Evolutionary conservation across 1,140 invertebrate species (phyloP).

Genomic region (Myzus persicae): DNA sequence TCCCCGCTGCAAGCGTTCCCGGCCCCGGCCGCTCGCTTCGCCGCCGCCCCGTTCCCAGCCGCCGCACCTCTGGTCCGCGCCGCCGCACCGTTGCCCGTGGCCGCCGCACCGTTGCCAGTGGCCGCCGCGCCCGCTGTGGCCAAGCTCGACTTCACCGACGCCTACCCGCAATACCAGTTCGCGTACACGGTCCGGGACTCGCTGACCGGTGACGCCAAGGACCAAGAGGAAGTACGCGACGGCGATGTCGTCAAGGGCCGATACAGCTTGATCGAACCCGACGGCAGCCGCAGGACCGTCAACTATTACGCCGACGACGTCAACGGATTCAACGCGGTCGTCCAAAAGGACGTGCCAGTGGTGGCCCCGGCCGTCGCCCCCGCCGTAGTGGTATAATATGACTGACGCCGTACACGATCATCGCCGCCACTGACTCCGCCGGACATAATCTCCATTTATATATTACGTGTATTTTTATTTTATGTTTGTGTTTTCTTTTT

Average conservation of each 20-base stretch:
- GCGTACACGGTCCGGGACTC: conserved; percentile 68
- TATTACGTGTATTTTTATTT: conserved; percentile 23
- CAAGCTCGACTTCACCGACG: conserved; percentile 59
- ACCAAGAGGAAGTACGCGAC: conserved; percentile 67
- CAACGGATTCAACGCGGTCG: conserved; percentile 73
- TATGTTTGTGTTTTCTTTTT: conserved; percentile 13
- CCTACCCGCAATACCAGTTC: conserved; percentile 67
- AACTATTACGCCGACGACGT: conserved; percentile 71
- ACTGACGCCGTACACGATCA: neutral
- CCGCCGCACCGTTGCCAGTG: conserved; percentile 64
- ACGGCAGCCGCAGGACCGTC: conserved; percentile 69
- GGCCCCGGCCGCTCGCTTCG: conserved; percentile 61
- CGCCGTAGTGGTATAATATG: conserved; percentile 13
- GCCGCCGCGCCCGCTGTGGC: conserved; percentile 57
- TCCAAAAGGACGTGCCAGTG: conserved; percentile 66
- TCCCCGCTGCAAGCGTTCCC: neutral
- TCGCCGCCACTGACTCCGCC: neutral
- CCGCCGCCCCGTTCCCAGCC: conserved; percentile 61
- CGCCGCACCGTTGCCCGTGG: conserved; percentile 49
- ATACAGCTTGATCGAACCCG: conserved; percentile 67
- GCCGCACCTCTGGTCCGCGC: conserved; percentile 26
- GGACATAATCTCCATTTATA: neutral
- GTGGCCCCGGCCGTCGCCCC: conserved; percentile 39
- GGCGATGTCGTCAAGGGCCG: conserved; percentile 68
- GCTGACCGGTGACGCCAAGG: conserved; percentile 68